These are phyloP conservation scores for Pantherophis vulpinus DNA, from an alignment of 2,797 vertebrate species.

Conservation along the genomic window DNA sequence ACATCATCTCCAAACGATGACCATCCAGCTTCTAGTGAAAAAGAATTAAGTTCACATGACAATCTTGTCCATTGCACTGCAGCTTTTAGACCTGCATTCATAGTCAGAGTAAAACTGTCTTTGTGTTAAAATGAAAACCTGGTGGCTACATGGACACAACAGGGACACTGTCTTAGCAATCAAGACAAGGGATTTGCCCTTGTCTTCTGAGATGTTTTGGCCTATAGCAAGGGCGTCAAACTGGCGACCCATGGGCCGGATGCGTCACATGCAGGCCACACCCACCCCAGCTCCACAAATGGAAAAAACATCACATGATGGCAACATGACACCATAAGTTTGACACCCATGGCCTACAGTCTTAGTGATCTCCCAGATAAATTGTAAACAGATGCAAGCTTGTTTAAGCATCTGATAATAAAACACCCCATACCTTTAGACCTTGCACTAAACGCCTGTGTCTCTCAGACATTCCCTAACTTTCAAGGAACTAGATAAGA, in stretches of 20 bases:
- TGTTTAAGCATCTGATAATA: constrained; percentile 1
- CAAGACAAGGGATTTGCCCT: not conserved
- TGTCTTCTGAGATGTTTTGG: not conserved
- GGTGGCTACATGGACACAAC: not conserved
- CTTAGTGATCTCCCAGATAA: not conserved
- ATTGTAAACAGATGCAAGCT: not conserved
- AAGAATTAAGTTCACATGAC: not conserved
- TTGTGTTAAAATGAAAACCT: not conserved
- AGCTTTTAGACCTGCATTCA: not conserved
- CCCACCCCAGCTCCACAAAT: no score
- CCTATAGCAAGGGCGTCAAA: not conserved
- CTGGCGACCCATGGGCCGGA: no score
- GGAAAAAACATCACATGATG: no score
- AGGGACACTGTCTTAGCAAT: not conserved
- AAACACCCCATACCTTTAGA: not conserved
- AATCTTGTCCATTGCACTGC: not conserved
- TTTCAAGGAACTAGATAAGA: not conserved
- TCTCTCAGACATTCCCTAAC: not conserved
- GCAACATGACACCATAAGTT: no score
- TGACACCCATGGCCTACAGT: not conserved
- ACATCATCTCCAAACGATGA: not conserved
- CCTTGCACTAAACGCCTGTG: not conserved
- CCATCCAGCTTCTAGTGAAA: not conserved
- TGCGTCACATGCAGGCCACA: no score
- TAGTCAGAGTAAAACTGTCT: not conserved